These are phyloP conservation scores for Habrosyne pyritoides DNA, from an alignment of 2,888 invertebrate species.

Conservation along the genomic window DNA sequence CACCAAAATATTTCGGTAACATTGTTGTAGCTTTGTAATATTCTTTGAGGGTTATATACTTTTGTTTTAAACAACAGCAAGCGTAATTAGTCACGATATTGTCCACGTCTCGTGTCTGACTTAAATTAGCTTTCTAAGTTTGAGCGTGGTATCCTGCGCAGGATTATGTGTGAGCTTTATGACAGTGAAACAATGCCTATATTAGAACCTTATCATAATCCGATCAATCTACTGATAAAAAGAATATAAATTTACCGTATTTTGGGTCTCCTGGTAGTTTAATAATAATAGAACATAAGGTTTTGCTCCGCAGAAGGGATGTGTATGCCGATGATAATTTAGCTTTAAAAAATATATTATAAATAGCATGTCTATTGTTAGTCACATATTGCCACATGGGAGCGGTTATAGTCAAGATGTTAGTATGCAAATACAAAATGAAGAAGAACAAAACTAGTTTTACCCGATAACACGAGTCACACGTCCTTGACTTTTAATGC, in stretches of 20 bases:
- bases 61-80: not conserved
- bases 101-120: not conserved
- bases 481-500: slow-evolving; percentile 64
- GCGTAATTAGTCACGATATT: slow-evolving; percentile 1
- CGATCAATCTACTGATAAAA: no score
- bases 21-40: slow-evolving; percentile 3
- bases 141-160: not conserved
- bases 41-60: not conserved
- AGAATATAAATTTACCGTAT: no score
- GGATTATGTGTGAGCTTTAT: not conserved
- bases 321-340: not conserved
- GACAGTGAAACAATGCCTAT: not conserved
- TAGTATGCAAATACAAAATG: slow-evolving; percentile 37
- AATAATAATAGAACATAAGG: no score
- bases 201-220: no score
- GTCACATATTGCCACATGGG: slow-evolving; percentile 5
- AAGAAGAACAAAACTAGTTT: slow-evolving; percentile 51
- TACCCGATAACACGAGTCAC: slow-evolving; percentile 31
- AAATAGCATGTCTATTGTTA: slow-evolving; percentile 7
- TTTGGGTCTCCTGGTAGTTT: no score
- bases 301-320: not conserved
- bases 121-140: not conserved
- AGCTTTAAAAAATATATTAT: not conserved
- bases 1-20: not conserved
- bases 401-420: slow-evolving; percentile 15